phyloP scores from a whole-genome alignment of 2,797 vertebrate genomes.

The Atherinosoma microstoma region DNA sequence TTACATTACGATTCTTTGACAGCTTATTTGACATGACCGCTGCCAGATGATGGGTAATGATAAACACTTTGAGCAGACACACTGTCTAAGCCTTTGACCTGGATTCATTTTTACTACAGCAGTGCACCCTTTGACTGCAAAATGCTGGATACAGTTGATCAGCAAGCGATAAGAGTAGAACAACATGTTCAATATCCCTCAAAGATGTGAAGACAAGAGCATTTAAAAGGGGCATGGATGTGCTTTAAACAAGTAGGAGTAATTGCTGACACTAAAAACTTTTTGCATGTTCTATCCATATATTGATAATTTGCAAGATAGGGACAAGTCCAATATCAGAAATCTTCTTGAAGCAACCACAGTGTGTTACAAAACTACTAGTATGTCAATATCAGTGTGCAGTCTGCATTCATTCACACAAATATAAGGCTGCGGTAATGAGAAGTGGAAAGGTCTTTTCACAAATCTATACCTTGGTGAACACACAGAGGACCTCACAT shows the following conservation, averaged over 20 bases:
- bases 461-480: not conserved
- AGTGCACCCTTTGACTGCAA: slow-evolving; percentile 6
- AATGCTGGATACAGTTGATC: slow-evolving; percentile 1
- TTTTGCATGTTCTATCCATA: slow-evolving; percentile 12
- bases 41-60: slow-evolving; percentile 21
- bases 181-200: not conserved
- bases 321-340: slow-evolving; percentile 1
- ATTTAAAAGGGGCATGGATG: not conserved
- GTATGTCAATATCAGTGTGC: not conserved
- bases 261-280: slow-evolving; percentile 10
- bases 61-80: slow-evolving; percentile 12
- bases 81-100: slow-evolving; percentile 15
- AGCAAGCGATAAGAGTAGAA: not conserved
- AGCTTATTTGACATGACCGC: not conserved
- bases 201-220: not conserved
- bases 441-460: not conserved
- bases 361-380: not conserved
- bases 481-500: slow-evolving; percentile 12
- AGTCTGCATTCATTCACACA: slow-evolving; percentile 8
- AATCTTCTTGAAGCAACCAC: not conserved
- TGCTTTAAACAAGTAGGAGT: not conserved
- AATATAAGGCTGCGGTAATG: not conserved
- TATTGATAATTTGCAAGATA: slow-evolving; percentile 10
- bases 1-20: not conserved
- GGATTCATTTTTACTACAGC: slow-evolving; percentile 12